These are phyloP conservation scores for Thumatha senex DNA, from an alignment of 2,888 invertebrate genomes.

Conservation along the genomic window DNA sequence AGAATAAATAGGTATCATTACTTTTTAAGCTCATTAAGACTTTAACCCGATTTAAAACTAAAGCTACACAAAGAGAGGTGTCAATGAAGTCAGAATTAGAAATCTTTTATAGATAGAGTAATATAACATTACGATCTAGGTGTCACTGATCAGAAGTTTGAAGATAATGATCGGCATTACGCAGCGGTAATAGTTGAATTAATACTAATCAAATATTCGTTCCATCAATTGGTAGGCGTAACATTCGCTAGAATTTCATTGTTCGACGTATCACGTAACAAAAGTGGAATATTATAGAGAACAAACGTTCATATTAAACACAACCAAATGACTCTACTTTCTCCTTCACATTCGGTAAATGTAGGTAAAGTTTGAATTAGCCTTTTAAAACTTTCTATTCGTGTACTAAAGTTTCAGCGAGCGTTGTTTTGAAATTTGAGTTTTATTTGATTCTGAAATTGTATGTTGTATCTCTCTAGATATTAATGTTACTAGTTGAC, in stretches of 20 bases:
- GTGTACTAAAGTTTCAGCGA: slow-evolving; percentile 50
- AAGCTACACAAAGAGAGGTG: no score
- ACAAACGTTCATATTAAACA: slow-evolving; percentile 51
- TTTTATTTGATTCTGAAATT: slow-evolving; percentile 45
- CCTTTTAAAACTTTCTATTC: slow-evolving; percentile 67
- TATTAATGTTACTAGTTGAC: no score
- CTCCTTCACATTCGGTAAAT: slow-evolving; percentile 48
- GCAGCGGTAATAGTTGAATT: slow-evolving; percentile 7
- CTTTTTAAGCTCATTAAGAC: no score
- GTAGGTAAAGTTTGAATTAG: slow-evolving; percentile 68
- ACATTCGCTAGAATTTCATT: slow-evolving; percentile 32
- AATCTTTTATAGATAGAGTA: no score
- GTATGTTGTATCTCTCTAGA: not conserved
- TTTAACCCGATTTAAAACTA: no score
- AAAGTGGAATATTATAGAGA: slow-evolving; percentile 36
- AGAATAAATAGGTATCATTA: no score
- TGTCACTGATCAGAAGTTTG: not conserved
- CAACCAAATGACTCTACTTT: slow-evolving; percentile 51
- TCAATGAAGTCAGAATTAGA: no score
- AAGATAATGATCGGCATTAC: not conserved
- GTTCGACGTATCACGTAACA: slow-evolving; percentile 41
- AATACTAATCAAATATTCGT: slow-evolving; percentile 29
- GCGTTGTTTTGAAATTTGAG: slow-evolving; percentile 50
- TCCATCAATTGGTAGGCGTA: slow-evolving; percentile 18
- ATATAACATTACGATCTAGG: no score